Evolutionary conservation across 1,140 invertebrate genomes (phyloP).

Genomic region (Brachionus rotundiformis): DNA sequence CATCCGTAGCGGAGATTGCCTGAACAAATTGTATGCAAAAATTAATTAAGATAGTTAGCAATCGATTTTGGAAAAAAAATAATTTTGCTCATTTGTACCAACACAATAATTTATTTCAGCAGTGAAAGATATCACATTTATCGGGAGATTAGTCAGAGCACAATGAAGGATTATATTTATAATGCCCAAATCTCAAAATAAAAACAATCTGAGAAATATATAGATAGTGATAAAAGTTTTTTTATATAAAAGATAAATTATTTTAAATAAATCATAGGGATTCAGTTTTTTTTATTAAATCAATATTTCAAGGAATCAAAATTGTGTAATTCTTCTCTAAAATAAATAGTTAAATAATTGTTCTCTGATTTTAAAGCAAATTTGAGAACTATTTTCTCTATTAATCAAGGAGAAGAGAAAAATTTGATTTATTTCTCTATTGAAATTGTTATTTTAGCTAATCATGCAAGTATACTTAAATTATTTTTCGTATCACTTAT

Average conservation of each 20-base stretch:
- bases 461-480: background rate
- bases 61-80: background rate
- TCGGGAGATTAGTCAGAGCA: background rate
- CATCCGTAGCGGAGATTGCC: background rate
- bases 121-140: background rate
- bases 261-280: background rate
- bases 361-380: background rate
- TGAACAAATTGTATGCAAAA: background rate
- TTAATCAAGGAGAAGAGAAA: background rate
- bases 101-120: background rate
- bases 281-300: constrained; percentile 12
- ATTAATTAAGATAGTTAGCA: background rate
- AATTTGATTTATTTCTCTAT: constrained; percentile 30
- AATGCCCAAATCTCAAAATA: background rate
- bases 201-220: background rate
- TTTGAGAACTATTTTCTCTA: background rate
- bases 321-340: background rate
- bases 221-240: background rate
- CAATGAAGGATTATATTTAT: background rate
- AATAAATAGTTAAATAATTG: constrained; percentile 39
- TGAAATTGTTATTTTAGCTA: background rate
- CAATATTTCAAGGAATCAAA: constrained; percentile 26
- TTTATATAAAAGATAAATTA: background rate
- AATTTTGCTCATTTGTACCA: background rate
- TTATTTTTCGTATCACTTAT: background rate